Evolutionary conservation across 1,140 invertebrate genomes (phyloP), one percentile per base, ranked within the genome.

Genomic region (Temnothorax longispinosus): DNA sequence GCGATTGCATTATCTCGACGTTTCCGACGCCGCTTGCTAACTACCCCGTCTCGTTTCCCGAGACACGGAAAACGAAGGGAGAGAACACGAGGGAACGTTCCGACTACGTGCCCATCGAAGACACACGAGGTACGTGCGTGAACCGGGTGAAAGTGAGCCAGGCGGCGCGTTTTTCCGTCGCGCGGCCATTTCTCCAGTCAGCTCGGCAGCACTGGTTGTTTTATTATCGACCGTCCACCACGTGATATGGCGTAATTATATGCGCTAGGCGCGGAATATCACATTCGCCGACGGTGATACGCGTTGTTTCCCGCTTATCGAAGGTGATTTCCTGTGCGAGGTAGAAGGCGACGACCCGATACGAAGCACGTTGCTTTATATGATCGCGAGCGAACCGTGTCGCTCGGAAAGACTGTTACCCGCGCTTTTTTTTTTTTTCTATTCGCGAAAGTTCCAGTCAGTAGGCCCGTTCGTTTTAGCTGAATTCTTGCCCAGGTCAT

Each of bases 201-300:
- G n/a, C 3, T 15, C 13, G 41, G 27, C 41, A 15, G 3, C 35
- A 8, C 18, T 18, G 54, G 54, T 44, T 41, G 56, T 58, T 58
- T 75, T 38, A 75, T 77, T n/a, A 47, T 77, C 74, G 74, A 77
- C 10, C 38, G 21, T 27, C 21, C 10, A 18, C 8, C 74, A 76
- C 74, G 74, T 76, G 74, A 21, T 60, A 32, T 15, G 11, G 5
- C 4, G 5, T 77, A 62, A 77, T 77, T 76, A 21, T 38, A 35
- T 21, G 35, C 7, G 3, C 18, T 35, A 13, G 7, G 3, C 15
- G 56, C 38, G 15, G 11, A 10, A 35, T 56, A 54, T 62, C 58
- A 44, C 27, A 13, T 27, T 47, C 8, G 41, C 21, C 27, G n/a
- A 5, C n/a, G 6, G 7, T 8, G 10, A 56, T 6, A n/a, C 52